Evolutionary conservation across 1,140 invertebrate genomes (phyloP).

Genomic region (Kradibia gibbosae): DNA sequence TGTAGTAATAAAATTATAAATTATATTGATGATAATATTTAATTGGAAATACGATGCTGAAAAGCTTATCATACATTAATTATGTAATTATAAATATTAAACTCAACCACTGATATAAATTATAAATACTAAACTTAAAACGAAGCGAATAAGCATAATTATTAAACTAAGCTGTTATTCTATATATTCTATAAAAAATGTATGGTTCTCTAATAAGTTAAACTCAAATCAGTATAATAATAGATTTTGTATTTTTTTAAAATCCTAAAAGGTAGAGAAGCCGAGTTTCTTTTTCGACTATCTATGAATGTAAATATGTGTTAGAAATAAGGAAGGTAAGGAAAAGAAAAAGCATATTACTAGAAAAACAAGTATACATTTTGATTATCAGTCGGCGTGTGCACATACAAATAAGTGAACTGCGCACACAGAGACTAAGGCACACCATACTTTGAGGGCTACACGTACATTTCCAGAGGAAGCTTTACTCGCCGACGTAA

Average conservation of each 20-base stretch:
- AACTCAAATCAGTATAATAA: not conserved
- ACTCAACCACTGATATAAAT: no score
- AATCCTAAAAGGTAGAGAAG: not conserved
- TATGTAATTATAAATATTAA: no score
- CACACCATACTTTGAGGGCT: not conserved
- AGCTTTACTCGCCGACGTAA: not conserved
- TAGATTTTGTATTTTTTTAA: not conserved
- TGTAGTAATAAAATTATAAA: no score
- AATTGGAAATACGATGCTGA: no score
- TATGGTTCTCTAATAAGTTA: not conserved
- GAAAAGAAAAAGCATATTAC: not conserved
- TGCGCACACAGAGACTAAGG: not conserved
- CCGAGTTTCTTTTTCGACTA: not conserved
- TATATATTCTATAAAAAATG: not conserved
- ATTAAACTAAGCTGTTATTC: not conserved
- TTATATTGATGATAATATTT: no score
- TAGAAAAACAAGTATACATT: constrained; percentile 10
- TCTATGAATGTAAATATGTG: not conserved
- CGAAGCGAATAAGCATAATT: no score
- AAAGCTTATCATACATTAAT: no score
- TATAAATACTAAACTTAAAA: no score
- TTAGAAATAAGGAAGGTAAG: not conserved
- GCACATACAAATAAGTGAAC: no score
- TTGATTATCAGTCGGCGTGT: constrained; percentile 16
- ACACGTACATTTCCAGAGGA: not conserved